These are phyloP conservation scores for Dolichomitus sp. DNA, from an alignment of 2,888 invertebrate genomes.

Conservation along the genomic window DNA sequence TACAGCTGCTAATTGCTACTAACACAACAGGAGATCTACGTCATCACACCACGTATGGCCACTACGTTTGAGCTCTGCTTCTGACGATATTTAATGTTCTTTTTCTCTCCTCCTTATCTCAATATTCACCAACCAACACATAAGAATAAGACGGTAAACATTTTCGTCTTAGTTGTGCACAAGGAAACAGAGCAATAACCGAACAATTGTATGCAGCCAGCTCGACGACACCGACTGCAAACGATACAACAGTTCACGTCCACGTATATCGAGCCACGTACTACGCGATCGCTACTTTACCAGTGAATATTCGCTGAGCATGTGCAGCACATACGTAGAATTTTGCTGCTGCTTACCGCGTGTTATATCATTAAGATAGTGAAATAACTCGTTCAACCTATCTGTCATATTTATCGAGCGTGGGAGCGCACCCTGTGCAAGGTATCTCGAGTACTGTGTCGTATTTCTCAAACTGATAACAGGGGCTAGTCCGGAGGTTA, in stretches of 20 bases:
- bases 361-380: not conserved
- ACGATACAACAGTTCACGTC: not conserved
- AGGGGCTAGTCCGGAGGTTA: not conserved
- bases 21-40: not conserved
- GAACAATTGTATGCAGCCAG: not conserved
- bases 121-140: not conserved
- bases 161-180: not conserved
- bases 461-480: not conserved
- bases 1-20: not conserved
- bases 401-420: not conserved
- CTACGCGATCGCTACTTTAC: too few relatives aligned
- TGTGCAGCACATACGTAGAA: not conserved
- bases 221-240: not conserved
- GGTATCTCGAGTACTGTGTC: not conserved
- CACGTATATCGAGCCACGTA: too few relatives aligned
- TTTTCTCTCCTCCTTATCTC: not conserved
- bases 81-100: not conserved
- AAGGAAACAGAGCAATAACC: not conserved
- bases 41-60: not conserved
- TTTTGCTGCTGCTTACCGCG: not conserved
- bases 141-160: not conserved
- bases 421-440: not conserved
- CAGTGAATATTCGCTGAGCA: too few relatives aligned
- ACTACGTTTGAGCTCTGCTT: not conserved
- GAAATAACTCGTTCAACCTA: not conserved